phyloP scores from a whole-genome alignment of 2,888 invertebrate genomes.

The Lasioglossum vierecki region DNA sequence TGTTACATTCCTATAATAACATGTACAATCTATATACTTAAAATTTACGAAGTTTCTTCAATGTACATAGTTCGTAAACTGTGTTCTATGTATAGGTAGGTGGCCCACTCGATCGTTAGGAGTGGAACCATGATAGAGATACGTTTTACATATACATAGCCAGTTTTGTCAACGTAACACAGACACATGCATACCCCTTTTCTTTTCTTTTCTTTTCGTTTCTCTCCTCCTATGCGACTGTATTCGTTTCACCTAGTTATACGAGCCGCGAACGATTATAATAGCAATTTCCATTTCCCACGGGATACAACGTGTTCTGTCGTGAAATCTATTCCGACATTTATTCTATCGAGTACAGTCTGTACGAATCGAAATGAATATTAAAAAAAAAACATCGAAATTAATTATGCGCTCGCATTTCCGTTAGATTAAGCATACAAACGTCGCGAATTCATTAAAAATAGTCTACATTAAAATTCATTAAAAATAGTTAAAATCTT shows the following conservation, averaged over 20 bases:
- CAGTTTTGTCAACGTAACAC: conserved; percentile 14
- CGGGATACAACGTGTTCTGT: conserved; percentile 11
- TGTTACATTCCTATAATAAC: conserved; percentile 66
- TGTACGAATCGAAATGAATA: conserved; percentile 4
- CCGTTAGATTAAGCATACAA: conserved; percentile 20
- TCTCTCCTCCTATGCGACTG: not conserved
- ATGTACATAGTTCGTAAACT: conserved; percentile 43
- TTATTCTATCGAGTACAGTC: not conserved
- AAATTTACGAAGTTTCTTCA: conserved; percentile 69
- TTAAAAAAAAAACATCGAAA: not conserved
- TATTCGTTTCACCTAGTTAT: not conserved
- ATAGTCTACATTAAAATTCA: not conserved
- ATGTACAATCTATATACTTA: conserved; percentile 70
- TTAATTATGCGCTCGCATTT: conserved; percentile 24
- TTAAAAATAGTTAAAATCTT: not conserved
- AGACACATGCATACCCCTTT: conserved; percentile 18
- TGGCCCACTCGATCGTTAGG: conserved; percentile 27
- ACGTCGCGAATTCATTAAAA: conserved; percentile 5
- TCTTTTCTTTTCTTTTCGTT: no score
- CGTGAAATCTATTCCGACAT: conserved; percentile 9
- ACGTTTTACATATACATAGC: not conserved
- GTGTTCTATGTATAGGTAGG: conserved; percentile 41
- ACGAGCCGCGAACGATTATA: conserved; percentile 9
- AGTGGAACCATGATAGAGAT: conserved; percentile 3
- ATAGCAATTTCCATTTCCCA: conserved; percentile 20